Evolutionary conservation across 2,113 vertebrate genomes (phyloP).

Genomic region (Myxocyprinus asiaticus): DNA sequence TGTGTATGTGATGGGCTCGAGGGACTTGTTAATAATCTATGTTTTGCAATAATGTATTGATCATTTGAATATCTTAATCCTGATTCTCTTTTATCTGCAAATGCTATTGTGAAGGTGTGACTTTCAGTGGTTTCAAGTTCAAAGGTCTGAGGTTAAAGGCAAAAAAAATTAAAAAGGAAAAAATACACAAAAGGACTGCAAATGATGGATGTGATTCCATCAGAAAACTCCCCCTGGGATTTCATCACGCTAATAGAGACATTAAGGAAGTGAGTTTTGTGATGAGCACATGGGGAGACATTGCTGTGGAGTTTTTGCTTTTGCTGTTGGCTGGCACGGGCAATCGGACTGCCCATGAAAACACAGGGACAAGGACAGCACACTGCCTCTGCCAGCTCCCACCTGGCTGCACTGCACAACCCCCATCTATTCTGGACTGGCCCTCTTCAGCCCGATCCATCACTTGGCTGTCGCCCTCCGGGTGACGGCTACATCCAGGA

Average conservation of each 20-base stretch:
- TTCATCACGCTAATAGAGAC: conserved; percentile 48
- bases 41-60: conserved; percentile 82
- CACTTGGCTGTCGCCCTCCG: conserved; percentile 52
- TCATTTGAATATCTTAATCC: conserved; percentile 74
- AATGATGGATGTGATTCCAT: conserved; percentile 54
- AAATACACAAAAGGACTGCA: conserved; percentile 30
- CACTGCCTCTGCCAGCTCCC: conserved; percentile 36
- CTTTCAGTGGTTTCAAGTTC: conserved; percentile 70
- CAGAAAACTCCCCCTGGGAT: conserved; percentile 52
- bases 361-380: conserved; percentile 42
- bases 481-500: conserved; percentile 71
- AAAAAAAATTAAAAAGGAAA: conserved; percentile 14
- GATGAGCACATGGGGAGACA: conserved; percentile 32
- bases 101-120: conserved; percentile 76
- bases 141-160: conserved; percentile 64
- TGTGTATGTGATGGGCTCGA: conserved; percentile 75
- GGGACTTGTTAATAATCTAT: conserved; percentile 80
- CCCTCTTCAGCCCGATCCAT: conserved; percentile 63
- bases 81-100: conserved; percentile 65
- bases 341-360: conserved; percentile 8
- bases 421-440: conserved; percentile 60
- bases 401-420: conserved; percentile 72
- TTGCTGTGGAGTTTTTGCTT: conserved; percentile 47
- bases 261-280: background rate
- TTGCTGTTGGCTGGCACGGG: conserved; percentile 49